Base-by-base conservation (phyloP, 2,113 vertebrate genomes). In the Actinemys pallida region DNA sequence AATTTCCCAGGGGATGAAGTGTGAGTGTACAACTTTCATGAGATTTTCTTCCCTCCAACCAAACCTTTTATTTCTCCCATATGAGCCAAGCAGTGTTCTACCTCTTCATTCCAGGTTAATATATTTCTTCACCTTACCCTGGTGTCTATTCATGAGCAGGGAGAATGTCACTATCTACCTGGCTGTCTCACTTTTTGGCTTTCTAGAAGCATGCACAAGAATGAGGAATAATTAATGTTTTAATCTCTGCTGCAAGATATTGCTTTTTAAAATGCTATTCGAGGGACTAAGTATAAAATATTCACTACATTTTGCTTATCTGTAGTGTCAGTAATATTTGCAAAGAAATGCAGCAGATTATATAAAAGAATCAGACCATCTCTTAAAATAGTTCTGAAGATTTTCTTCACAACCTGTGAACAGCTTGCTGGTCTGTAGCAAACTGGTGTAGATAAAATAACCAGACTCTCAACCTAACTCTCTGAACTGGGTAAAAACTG, bases 331-430 rank as follows among this genome's bases (percentile, higher is more conserved):
- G 52, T 12, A 42, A 50, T 80, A 94, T 42, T 92, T 94, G n/a
- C 31, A 89, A 92, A 88, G 89, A 92, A 7, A 86, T 84, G 24
- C 20, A 89, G 13, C 8, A 89, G 42, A n/a, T 94, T 80, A 84
- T 47, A 53, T 81, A 84, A n/a, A 96, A 52, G 4, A 10, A 56
- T 56, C 22, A 56, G 31, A 20, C 14, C 72, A 4, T 42, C 25
- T 5, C 3, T n/a, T 59, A 92, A 7, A 22, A 42, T 12, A 84
- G 20, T 19, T 90, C 54, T 81, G 88, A 89, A 93, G 76, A 81
- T 2, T 0, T 7, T 94, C 86, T 94, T 87, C 3, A 19, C 14
- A 8, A 22, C 22, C 24, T 87, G 47, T 84, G 81, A 25, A 47
- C 7, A 89, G 11, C 1, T 69, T 81, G 13, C 31, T 35, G 8